Percentiles rank a stretch among this genome's conserved stretches.
Evolutionary conservation across 2,797 vertebrate species (phyloP).

Genomic region (Pitangus sulphuratus): DNA sequence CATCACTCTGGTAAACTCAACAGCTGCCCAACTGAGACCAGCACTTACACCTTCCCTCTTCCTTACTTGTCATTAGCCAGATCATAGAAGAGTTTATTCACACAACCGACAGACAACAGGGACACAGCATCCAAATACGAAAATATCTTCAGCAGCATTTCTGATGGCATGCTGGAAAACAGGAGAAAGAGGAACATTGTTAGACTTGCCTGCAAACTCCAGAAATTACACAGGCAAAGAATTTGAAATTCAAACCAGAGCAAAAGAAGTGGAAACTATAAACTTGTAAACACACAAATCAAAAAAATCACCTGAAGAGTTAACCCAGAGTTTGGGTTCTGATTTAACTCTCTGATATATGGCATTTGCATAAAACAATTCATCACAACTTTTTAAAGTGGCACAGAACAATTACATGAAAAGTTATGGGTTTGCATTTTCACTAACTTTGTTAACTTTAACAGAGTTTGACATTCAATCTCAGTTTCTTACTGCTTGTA

Average conservation of each 20-base stretch:
- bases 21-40: background rate
- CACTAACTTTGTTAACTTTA: background rate
- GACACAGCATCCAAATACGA: constrained; percentile 84
- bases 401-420: background rate
- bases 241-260: background rate
- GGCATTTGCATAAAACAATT: background rate
- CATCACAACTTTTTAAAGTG: background rate
- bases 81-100: constrained; percentile 82
- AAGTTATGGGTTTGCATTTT: background rate
- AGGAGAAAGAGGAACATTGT: background rate
- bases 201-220: background rate
- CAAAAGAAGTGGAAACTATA: background rate
- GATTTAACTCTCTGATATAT: background rate
- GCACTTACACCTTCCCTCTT: background rate
- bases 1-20: background rate
- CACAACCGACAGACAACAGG: constrained; percentile 80
- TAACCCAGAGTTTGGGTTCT: background rate
- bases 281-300: background rate
- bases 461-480: background rate
- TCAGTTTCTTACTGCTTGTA: background rate
- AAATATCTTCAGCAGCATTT: constrained; percentile 86
- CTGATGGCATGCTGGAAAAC: constrained; percentile 83
- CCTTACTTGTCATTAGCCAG: constrained; percentile 90
- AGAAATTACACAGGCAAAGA: background rate
- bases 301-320: background rate